Percentiles rank a stretch among this genome's conserved stretches.
Evolutionary conservation across 1,140 invertebrate genomes (phyloP).

Genomic region (Zophobas atratus): DNA sequence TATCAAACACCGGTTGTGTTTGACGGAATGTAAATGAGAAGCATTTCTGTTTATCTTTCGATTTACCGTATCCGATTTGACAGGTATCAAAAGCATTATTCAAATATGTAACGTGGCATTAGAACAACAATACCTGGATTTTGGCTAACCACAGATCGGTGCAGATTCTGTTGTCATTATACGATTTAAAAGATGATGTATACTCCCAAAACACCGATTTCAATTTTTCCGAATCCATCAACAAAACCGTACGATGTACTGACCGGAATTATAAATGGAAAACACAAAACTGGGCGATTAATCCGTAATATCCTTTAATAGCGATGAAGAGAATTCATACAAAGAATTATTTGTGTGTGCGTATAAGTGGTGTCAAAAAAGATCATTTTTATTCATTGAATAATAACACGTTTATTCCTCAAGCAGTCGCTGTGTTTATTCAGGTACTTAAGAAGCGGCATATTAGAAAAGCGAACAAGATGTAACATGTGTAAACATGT

Average conservation of each 20-base stretch:
- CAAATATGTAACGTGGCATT: conserved; percentile 55
- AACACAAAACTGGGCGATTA: conserved; percentile 7
- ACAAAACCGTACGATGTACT: conserved; percentile 4
- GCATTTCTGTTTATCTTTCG: conserved; percentile 55
- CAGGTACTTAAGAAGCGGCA: conserved; percentile 50
- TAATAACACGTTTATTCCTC: conserved; percentile 27
- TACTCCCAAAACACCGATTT: conserved; percentile 38
- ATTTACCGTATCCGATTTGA: conserved; percentile 52
- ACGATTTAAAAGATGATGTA: conserved; percentile 34
- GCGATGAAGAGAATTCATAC: conserved; percentile 24
- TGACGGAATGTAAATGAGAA: conserved; percentile 38
- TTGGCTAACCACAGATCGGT: conserved; percentile 47
- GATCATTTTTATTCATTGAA: conserved; percentile 31
- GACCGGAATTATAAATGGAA: conserved; percentile 29
- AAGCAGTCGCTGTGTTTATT: conserved; percentile 48
- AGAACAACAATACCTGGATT: conserved; percentile 50
- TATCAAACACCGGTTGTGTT: too few relatives aligned
- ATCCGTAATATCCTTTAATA: conserved; percentile 19
- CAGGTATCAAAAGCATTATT: conserved; percentile 49
- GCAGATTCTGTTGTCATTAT: conserved; percentile 70
- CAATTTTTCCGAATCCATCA: conserved; percentile 34
- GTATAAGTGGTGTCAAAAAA: conserved; percentile 5
- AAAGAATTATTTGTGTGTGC: conserved; percentile 7
- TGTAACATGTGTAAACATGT: conserved; percentile 43
- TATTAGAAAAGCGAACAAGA: conserved; percentile 41